Percentiles rank a stretch among this genome's conserved stretches.
phyloP scores from a whole-genome alignment of 2,113 vertebrate species.

The Charadrius vociferus region DNA sequence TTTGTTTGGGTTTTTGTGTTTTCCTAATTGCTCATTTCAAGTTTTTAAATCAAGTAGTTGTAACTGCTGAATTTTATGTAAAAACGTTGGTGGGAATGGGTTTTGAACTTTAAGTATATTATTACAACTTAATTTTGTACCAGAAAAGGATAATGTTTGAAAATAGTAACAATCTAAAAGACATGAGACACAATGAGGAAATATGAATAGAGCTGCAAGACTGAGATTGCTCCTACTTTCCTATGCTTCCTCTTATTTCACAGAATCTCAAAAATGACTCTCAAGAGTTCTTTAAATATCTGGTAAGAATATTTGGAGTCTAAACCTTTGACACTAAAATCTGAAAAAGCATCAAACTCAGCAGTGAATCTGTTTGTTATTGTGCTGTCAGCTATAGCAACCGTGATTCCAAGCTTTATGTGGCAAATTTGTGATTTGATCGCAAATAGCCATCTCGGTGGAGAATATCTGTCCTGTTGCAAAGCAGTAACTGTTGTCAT shows the following conservation, averaged over 20 bases:
- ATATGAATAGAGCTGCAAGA: neutral
- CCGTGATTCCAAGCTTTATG: neutral
- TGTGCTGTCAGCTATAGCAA: neutral
- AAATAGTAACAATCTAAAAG: neutral
- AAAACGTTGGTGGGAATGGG: neutral
- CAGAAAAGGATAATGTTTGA: neutral
- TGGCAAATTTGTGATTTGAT: neutral
- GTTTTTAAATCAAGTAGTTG: neutral
- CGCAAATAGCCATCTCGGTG: neutral
- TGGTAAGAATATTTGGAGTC: neutral
- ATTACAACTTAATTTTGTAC: neutral
- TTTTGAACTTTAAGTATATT: neutral
- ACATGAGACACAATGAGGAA: neutral
- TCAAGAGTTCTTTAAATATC: neutral
- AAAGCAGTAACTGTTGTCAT: neutral
- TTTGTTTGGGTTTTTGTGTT: rapidly evolving
- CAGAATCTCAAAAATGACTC: neutral
- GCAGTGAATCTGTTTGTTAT: neutral
- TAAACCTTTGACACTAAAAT: neutral
- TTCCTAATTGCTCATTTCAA: neutral
- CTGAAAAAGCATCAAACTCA: neutral
- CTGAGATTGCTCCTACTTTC: neutral
- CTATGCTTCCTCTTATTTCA: neutral
- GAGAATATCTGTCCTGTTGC: neutral
- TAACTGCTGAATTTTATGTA: neutral